Conservation (phyloP, 2,888 invertebrate species). For the Lomographa bimaculata region DNA sequence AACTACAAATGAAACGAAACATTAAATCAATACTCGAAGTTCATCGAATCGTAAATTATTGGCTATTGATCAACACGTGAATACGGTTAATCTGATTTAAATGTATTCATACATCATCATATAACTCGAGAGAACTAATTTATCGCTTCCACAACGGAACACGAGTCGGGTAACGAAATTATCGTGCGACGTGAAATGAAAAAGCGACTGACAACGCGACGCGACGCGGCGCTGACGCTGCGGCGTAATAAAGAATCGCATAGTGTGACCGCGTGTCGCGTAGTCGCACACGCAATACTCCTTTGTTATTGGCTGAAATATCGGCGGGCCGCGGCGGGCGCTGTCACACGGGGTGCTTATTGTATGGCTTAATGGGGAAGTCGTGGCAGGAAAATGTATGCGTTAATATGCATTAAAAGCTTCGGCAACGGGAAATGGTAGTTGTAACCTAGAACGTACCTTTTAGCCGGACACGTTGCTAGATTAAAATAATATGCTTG, state of each 20-base stretch:
- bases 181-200: slow-evolving; percentile 25
- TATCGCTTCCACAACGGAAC: slow-evolving; percentile 13
- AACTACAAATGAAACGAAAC: too few relatives aligned
- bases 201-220: too few relatives aligned
- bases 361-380: slow-evolving; percentile 3
- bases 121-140: slow-evolving; percentile 5
- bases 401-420: too few relatives aligned
- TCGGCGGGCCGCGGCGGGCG: slow-evolving; percentile 18
- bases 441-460: too few relatives aligned
- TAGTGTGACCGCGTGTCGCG: slow-evolving; percentile 27
- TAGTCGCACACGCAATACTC: slow-evolving; percentile 22
- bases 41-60: slow-evolving; percentile 2
- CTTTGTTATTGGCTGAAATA: slow-evolving; percentile 37
- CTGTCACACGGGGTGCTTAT: slow-evolving; percentile 31
- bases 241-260: slow-evolving; percentile 30
- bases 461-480: too few relatives aligned
- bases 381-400: slow-evolving; percentile 3
- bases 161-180: slow-evolving; percentile 3
- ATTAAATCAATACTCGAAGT: background rate
- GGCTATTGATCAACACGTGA: slow-evolving; percentile 6
- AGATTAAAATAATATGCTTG: too few relatives aligned
- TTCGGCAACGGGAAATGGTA: too few relatives aligned
- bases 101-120: slow-evolving; percentile 7
- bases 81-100: slow-evolving; percentile 1
- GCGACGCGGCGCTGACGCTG: too few relatives aligned